Conservation (phyloP, 2,797 vertebrate species). For the Hypotaenidia okinawae region DNA sequence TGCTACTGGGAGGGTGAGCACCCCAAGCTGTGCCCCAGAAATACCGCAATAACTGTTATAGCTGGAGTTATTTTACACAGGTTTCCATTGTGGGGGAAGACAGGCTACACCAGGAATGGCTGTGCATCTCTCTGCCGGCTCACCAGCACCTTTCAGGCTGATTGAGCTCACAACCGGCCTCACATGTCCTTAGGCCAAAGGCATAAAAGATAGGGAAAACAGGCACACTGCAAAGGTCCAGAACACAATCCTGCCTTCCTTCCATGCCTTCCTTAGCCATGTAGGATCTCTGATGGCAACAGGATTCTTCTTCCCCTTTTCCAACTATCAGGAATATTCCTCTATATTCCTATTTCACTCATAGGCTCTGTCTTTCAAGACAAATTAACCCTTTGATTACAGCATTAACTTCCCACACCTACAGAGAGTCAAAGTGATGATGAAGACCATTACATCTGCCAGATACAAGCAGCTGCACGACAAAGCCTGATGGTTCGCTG, state of each 20-base stretch:
- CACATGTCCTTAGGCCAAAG: not conserved
- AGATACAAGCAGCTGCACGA: not conserved
- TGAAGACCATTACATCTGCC: not conserved
- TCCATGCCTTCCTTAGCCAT: not conserved
- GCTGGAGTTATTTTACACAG: too few species aligned
- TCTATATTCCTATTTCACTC: not conserved
- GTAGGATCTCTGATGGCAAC: rapidly evolving
- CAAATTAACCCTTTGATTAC: not conserved
- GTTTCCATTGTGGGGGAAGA: not conserved
- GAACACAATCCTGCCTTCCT: not conserved
- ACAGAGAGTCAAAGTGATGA: not conserved
- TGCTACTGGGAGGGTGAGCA: rapidly evolving
- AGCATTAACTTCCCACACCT: not conserved
- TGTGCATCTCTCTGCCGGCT: rapidly evolving
- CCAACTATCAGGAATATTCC: not conserved
- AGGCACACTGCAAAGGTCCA: not conserved
- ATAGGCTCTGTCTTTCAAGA: not conserved
- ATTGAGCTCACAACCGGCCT: rapidly evolving
- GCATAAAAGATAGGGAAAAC: not conserved
- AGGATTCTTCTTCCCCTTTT: not conserved
- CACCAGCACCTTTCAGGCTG: not conserved
- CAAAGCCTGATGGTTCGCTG: rapidly evolving
- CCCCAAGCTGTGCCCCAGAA: not conserved
- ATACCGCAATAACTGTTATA: not conserved
- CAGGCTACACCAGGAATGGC: not conserved